Base-by-base conservation (phyloP, 2,888 invertebrate genomes). In the Lasius fuliginosus region DNA sequence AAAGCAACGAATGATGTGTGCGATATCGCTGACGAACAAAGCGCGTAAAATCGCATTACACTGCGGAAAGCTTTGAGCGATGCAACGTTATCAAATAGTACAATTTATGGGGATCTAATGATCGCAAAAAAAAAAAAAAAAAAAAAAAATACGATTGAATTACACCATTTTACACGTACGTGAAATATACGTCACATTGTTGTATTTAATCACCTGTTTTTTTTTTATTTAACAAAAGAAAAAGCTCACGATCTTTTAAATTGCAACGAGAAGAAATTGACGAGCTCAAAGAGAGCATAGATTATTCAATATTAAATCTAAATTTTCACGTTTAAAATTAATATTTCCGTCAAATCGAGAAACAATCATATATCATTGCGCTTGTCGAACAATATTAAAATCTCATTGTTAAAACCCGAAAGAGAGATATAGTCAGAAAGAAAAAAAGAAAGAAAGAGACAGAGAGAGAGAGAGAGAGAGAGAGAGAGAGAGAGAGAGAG, bases 31-130 rank as follows among this genome's bases (percentile, higher is more conserved):
- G 73, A 36, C 46, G 60, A 62, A 81, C 73, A 81, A 81, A 81
- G 36, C 73, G 46, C 36, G 60, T 49, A 73, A 79, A 79, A 81
- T 81, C 73, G 46, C n/a, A 71, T 81, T 81, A 71, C 71, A 11
- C 27, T 3, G 56, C 71, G 58, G 58, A 18, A 60, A 79, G 68
- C 73, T 46, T 58, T 73, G 71, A 60, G 60, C 79, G 79, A 65
- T 23, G 46, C 68, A 42, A 56, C 67, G 69, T 77, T 77, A 68
- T 68, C 58, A 33, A 40, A 58, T 58, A 68, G 58, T 77, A 58
- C 77, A 42, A 77, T 77, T 77, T 77, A 77, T 67, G 53, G 1
- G 30, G 36, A 67, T 73, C 60, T 71, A 71, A 79, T 60, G 33
- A 42, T 42, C 23, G 33, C 27, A 49, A 81, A 49, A 23, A 23